Percentiles rank a stretch among this genome's conserved stretches.
Evolutionary conservation across 2,797 vertebrate genomes (phyloP).

Genomic region (Halcyon smyrnensis): DNA sequence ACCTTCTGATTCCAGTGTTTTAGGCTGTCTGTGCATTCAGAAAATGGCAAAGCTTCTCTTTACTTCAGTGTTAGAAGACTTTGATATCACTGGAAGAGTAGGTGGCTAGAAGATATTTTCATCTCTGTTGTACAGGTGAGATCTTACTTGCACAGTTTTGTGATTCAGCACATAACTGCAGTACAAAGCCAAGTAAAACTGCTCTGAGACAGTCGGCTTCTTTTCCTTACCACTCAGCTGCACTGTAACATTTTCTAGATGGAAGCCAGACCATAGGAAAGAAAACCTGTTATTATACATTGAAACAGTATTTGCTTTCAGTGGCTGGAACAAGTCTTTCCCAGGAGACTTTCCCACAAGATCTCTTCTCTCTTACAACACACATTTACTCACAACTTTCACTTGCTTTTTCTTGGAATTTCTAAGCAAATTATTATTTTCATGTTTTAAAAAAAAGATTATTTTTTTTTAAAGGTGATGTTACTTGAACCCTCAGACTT

Average conservation of each 20-base stretch:
- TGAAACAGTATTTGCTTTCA: slow-evolving; percentile 26
- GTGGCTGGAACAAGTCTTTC: slow-evolving; percentile 7
- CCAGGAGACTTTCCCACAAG: slow-evolving; percentile 13
- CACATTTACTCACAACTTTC: neutral
- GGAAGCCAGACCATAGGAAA: slow-evolving; percentile 13
- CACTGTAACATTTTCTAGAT: neutral
- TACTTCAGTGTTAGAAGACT: neutral
- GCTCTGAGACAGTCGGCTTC: neutral
- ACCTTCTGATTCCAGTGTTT: neutral
- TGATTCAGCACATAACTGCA: neutral
- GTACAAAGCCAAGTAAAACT: neutral
- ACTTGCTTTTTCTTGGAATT: neutral
- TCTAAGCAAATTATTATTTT: neutral
- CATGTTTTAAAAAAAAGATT: neutral
- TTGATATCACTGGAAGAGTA: neutral
- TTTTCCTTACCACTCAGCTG: neutral
- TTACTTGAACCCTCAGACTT: neutral
- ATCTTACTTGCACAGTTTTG: neutral
- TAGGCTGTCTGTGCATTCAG: neutral
- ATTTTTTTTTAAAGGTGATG: neutral
- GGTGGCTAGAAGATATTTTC: neutral
- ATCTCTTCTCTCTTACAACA: neutral
- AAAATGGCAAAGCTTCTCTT: neutral
- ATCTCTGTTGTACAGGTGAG: neutral
- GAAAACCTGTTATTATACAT: neutral